Conservation (phyloP, 2,797 vertebrate genomes). For the Onychomys torridus region DNA sequence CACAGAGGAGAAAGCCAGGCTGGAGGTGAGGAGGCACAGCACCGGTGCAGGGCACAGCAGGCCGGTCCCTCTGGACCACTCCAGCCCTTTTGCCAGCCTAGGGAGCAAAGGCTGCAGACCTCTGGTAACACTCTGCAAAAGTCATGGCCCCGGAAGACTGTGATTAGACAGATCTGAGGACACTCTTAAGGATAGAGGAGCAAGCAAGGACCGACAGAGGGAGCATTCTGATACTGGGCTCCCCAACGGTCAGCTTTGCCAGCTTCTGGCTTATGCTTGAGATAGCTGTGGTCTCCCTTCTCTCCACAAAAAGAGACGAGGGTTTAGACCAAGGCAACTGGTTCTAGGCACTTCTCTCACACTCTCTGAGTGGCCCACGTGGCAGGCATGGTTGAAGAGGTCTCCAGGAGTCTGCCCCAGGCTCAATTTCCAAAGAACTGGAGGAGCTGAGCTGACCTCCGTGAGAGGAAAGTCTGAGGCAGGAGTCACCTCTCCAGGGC, state of each 20-base stretch:
- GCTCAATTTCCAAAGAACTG: background rate
- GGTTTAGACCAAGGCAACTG: background rate
- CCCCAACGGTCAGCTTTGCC: background rate
- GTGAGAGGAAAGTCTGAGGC: background rate
- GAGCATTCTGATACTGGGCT: background rate
- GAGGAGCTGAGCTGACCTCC: background rate
- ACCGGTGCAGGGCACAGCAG: background rate
- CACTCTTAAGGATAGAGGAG: background rate
- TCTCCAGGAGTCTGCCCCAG: background rate
- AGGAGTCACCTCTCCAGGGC: background rate
- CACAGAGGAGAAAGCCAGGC: too few relatives aligned
- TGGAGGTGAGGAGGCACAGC: too few relatives aligned
- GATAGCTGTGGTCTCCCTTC: background rate
- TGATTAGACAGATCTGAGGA: background rate
- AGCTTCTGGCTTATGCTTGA: too few relatives aligned
- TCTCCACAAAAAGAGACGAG: background rate
- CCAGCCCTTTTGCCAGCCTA: background rate
- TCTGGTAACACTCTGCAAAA: rapidly evolving
- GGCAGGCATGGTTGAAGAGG: too few relatives aligned
- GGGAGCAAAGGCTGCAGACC: background rate
- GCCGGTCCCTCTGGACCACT: background rate
- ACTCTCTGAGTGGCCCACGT: background rate
- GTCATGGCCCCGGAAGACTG: rapidly evolving
- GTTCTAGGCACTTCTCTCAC: rapidly evolving
- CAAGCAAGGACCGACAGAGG: background rate